Evolutionary conservation across 2,797 vertebrate species (phyloP), one percentile per base, ranked within the genome.

Genomic region (Sebastes hubbsi): DNA sequence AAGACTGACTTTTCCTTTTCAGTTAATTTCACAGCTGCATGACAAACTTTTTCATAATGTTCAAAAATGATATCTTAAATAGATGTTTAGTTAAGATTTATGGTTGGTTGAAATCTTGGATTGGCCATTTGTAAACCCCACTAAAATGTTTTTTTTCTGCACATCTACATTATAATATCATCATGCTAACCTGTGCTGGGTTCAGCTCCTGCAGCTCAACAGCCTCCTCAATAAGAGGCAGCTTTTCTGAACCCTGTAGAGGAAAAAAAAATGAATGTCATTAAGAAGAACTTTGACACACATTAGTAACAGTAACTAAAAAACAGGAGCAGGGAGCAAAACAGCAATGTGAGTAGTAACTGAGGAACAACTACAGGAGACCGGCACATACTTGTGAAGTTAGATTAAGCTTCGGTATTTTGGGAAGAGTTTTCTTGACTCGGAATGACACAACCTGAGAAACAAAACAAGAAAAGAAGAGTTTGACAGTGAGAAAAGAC

Each of bases 361-460:
- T 29, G n/a, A 18, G 49, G 10, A 66, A 49, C 7, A 34, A 11
- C 5, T 2, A 6, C 4, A 67, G 6, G 16, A 24, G 8, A 32
- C 29, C 46, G 46, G 54, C 1, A 64, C 20, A 11, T 72, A 95
- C 94, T 93, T 92, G 78, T 8, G 76, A 80, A 5, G 82, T 2
- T 1, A 25, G 8, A 14, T 12, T 64, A 1, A 75, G 1, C 11
- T 77, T 87, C 2, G 91, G 80, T 2, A 81, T 52, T 80, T 32
- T 88, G 52, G 91, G 89, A 71, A 92, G 84, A 12, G 91, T 95
- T 82, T 71, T 92, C 84, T 92, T 96, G 72, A 96, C 62, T 83
- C 90, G 74, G 83, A 95, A 96, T 0, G 94, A 95, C 25, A 92
- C 85, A 6, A 94, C 89, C 95, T 95, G 81, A 63, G 55, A 18